Percentiles rank a stretch among this genome's conserved stretches.
phyloP scores from a whole-genome alignment of 2,113 vertebrate species.

The Eurypyga helias region DNA sequence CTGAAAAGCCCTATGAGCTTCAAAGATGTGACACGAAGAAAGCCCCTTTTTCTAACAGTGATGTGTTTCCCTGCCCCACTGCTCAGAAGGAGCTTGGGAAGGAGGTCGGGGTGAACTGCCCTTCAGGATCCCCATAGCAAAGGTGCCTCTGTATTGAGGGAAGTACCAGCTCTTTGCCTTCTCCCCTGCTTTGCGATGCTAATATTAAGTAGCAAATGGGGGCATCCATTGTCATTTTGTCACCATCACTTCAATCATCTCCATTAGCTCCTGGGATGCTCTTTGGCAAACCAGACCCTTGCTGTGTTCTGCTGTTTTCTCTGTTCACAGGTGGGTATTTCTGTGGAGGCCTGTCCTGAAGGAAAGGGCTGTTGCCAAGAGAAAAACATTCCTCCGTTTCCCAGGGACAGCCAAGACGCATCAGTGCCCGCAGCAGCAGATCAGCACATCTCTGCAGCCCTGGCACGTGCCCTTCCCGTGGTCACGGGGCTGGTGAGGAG shows the following conservation, averaged over 20 bases:
- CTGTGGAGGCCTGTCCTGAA: background rate
- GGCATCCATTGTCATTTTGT: background rate
- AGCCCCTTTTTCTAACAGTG: background rate
- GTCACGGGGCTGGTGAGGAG: background rate
- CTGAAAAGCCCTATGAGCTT: background rate
- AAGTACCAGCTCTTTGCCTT: background rate
- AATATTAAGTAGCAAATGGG: background rate
- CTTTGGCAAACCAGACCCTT: background rate
- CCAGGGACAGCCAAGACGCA: background rate
- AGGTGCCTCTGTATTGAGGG: background rate
- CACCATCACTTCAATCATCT: background rate
- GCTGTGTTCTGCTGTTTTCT: background rate
- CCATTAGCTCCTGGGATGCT: background rate
- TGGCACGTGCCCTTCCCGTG: background rate
- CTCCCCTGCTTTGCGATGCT: background rate
- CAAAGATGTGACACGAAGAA: background rate
- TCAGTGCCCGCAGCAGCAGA: background rate
- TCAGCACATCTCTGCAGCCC: background rate
- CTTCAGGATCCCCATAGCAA: background rate
- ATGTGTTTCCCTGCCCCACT: background rate
- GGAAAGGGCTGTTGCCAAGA: background rate
- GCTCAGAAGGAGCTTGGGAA: background rate
- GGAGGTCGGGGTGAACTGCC: background rate
- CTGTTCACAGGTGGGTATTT: background rate
- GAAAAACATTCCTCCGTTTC: background rate